Percentiles rank a stretch among this genome's conserved stretches.
These are phyloP conservation scores for Drosophila aldrichi DNA, from an alignment of 2,888 invertebrate genomes.

Conservation along the genomic window DNA sequence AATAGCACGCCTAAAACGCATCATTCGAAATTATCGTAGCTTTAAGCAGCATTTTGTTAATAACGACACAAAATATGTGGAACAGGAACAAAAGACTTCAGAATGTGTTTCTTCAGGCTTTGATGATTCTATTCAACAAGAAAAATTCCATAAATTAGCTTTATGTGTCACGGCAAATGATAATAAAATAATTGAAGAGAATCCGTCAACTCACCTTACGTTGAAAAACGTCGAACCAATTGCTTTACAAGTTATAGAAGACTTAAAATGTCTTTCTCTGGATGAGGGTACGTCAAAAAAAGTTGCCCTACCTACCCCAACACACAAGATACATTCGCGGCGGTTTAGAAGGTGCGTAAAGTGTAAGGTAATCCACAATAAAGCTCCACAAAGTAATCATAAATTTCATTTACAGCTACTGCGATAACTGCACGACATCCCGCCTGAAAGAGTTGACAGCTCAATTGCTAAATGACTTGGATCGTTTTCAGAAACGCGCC, in stretches of 20 bases:
- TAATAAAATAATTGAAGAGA: background rate
- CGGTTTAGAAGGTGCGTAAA: slow-evolving; percentile 77
- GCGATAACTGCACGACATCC: slow-evolving; percentile 87
- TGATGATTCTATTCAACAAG: background rate
- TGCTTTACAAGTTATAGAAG: slow-evolving; percentile 4
- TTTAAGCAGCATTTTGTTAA: slow-evolving; percentile 25
- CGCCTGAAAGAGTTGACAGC: slow-evolving; percentile 86
- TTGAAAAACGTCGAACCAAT: background rate
- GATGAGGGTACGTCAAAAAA: background rate
- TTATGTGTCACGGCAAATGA: background rate
- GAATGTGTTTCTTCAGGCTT: background rate
- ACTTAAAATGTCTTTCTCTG: slow-evolving; percentile 1
- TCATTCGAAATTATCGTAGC: slow-evolving; percentile 62
- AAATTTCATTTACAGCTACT: slow-evolving; percentile 85
- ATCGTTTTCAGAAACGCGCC: slow-evolving; percentile 88
- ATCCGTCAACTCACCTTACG: background rate
- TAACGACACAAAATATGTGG: background rate
- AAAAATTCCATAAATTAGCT: background rate
- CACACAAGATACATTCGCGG: slow-evolving; percentile 68
- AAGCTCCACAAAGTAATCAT: background rate
- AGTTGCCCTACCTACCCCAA: background rate
- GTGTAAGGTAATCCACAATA: slow-evolving; percentile 14
- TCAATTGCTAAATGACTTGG: slow-evolving; percentile 86
- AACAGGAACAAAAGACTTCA: slow-evolving; percentile 1
- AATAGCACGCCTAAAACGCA: slow-evolving; percentile 66